A percentile compares a stretch with the other conserved stretches of the same genome.
phyloP scores from a whole-genome alignment of 2,888 invertebrate species.

The Hydropsyche betteni region DNA sequence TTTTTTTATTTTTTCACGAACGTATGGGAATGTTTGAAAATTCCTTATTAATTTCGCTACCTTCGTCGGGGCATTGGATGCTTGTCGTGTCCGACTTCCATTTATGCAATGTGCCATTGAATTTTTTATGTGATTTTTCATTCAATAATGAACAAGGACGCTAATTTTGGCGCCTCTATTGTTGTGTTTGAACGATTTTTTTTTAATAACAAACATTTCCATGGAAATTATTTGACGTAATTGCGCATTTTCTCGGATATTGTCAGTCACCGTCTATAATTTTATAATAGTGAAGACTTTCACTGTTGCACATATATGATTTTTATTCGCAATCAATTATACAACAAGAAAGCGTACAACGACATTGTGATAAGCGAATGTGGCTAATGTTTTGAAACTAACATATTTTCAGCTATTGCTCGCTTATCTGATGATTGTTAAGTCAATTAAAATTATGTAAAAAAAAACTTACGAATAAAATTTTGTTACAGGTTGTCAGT shows the following conservation, averaged over 20 bases:
- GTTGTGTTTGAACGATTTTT: not conserved
- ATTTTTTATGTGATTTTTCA: constrained; percentile 26
- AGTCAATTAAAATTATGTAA: constrained; percentile 34
- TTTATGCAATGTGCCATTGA: constrained; percentile 21
- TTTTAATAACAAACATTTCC: not conserved
- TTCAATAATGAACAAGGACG: constrained; percentile 12
- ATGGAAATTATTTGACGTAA: not conserved
- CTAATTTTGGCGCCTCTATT: not conserved
- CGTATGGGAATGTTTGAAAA: constrained; percentile 10
- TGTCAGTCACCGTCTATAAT: constrained; percentile 26
- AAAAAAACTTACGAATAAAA: constrained; percentile 1
- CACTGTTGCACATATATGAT: constrained; percentile 14
- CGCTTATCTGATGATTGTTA: no score
- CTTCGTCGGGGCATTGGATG: not conserved
- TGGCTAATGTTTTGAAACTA: no score
- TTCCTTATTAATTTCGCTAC: constrained; percentile 5
- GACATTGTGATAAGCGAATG: constrained; percentile 6
- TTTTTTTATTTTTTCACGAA: not conserved
- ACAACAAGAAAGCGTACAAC: constrained; percentile 23
- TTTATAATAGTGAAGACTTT: constrained; percentile 27
- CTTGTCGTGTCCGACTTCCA: not conserved
- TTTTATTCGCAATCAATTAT: constrained; percentile 28
- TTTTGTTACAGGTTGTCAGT: constrained; percentile 77
- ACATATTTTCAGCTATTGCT: no score
- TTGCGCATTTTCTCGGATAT: constrained; percentile 5